These are phyloP conservation scores for Neosilurus mollespiculum DNA, from an alignment of 2,797 vertebrate genomes.

Conservation along the genomic window DNA sequence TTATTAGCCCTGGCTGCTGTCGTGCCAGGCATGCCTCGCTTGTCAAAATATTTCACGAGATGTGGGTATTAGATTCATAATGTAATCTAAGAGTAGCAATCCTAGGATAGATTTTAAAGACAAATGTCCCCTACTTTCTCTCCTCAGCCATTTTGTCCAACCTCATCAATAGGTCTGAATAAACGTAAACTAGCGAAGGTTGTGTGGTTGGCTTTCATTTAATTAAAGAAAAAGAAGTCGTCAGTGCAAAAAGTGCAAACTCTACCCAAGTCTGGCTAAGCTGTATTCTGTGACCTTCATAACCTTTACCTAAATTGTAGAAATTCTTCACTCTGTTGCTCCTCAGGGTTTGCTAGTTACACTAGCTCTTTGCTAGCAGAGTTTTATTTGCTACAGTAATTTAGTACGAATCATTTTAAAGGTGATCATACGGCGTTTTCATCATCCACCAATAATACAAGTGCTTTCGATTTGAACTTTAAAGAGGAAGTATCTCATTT, in stretches of 20 bases:
- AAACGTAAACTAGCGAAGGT: not conserved
- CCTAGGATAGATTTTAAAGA: not conserved
- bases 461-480: not conserved
- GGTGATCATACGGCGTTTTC: not conserved
- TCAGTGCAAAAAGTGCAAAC: not conserved
- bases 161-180: not conserved
- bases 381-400: not conserved
- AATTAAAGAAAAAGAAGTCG: not conserved
- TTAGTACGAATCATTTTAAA: not conserved
- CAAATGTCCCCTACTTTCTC: not conserved
- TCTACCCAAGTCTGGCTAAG: not conserved
- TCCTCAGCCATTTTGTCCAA: not conserved
- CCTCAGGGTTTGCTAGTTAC: not conserved
- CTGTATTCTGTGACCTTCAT: not conserved
- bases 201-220: not conserved
- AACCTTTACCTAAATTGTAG: not conserved
- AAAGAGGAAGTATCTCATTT: not conserved
- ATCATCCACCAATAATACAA: not conserved
- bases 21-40: not conserved
- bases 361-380: not conserved
- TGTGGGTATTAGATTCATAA: conserved; percentile 16
- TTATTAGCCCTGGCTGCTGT: not conserved
- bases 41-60: conserved; percentile 17
- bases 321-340: not conserved
- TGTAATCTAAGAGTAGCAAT: not conserved